Conservation (phyloP, 2,797 vertebrate genomes). For the Alcedo atthis region DNA sequence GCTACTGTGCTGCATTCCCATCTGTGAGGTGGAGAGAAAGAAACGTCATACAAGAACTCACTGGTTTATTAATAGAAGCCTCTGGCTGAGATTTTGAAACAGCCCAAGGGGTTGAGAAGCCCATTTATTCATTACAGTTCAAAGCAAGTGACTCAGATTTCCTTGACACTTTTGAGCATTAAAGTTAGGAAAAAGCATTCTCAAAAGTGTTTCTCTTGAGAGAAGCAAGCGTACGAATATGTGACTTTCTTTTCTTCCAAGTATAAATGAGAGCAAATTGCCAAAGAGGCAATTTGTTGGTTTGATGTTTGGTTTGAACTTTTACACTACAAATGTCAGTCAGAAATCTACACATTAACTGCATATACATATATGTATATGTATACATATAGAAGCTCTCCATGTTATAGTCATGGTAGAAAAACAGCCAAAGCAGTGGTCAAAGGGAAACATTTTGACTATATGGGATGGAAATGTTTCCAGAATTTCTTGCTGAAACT, state of each 20-base stretch:
- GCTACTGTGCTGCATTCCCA: neutral
- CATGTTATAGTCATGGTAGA: neutral
- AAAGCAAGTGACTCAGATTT: constrained; percentile 47
- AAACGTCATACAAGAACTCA: neutral
- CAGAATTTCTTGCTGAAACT: neutral
- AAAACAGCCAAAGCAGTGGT: neutral
- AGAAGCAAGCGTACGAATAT: neutral
- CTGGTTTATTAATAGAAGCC: constrained; percentile 18
- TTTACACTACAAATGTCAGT: neutral
- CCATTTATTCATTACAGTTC: constrained; percentile 24
- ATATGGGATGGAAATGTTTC: neutral
- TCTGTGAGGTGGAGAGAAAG: neutral
- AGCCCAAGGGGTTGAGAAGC: constrained; percentile 31
- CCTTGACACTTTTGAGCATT: neutral
- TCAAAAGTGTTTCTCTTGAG: constrained; percentile 19
- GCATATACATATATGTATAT: too few species aligned
- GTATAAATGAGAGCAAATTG: constrained; percentile 2
- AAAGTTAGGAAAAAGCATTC: neutral
- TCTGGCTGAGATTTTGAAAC: constrained; percentile 6
- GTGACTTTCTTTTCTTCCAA: neutral
- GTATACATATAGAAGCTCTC: neutral
- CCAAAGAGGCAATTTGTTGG: neutral
- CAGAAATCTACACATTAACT: neutral
- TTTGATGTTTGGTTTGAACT: constrained; percentile 7
- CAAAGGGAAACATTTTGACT: neutral